Base-by-base conservation (phyloP, 23 tunicate genomes). In the Halocynthia aurantium region DNA sequence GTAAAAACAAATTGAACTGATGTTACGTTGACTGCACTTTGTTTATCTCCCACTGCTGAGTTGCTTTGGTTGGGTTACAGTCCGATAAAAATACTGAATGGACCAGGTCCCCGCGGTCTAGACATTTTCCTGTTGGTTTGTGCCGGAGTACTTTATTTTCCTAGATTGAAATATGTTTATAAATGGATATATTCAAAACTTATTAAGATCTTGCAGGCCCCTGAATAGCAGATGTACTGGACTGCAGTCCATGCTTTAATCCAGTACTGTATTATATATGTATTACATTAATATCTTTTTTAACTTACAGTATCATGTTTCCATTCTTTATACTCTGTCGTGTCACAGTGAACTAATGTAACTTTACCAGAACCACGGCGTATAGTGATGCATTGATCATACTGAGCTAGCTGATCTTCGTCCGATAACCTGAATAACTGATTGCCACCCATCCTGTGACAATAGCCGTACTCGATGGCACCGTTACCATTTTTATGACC, bases 381-480 rank as follows among this genome's bases (percentile, higher is more conserved):
- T 7, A 79, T 68, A 5, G 91, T 82, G 22, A 96, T 82, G 61
- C 99, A 96, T 71, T 96, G 99, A 60, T 96, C 99, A 52, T 96
- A 96, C 63, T 96, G 99, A 0, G 91, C 79, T 10, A 96, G 73
- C 64, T 96, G 99, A 49, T 85, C 78, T 6, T 93, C 86, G 50
- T 87, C 93, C 50, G 88, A 93, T 51, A 96, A 61, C 50, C 99
- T 80, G 60, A 96, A 96, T 67, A 96, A 52, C 71, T 96, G 99
- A 51, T 96, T 96, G n/a, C 99, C 99, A 55, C 96, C 99, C 93
- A 90, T 92, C 8, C 91, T 77, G 80, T 96, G 99, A 70, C 99
- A 96, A 52, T 82, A 85, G 51, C 86, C 86, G 11, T 81, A 50
- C 57, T 96, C 96, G 5, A 96, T 21, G 50, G 85, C 85, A 8